Conservation (phyloP, 2,113 vertebrate species). For the Chloropsis hardwickii region DNA sequence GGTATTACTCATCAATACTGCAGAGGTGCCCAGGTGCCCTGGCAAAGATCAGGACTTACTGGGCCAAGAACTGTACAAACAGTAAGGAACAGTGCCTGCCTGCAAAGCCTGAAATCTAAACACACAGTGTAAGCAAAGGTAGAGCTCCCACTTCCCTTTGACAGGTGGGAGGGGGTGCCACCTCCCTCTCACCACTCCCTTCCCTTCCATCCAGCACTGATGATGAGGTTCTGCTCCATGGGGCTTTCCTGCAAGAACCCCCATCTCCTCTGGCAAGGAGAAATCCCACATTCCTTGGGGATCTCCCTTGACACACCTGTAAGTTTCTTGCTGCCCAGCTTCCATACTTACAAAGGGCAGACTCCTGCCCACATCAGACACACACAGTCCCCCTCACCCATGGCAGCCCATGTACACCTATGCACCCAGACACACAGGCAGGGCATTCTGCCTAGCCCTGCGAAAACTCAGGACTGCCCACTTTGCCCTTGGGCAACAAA, state of each 20-base stretch:
- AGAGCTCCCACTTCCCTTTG: not conserved
- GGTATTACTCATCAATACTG: not conserved
- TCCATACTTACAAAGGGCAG: not conserved
- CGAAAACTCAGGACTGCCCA: not conserved
- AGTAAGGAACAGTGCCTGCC: not conserved
- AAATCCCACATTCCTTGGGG: not conserved
- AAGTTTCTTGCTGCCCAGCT: not conserved
- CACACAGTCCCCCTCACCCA: not conserved
- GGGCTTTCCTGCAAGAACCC: not conserved
- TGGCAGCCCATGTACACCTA: not conserved
- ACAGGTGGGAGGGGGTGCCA: not conserved
- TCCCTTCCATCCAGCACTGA: not conserved
- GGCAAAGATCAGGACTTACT: not conserved
- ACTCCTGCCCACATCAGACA: not conserved
- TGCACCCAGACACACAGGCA: not conserved
- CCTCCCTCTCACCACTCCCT: not conserved
- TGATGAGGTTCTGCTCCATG: not conserved
- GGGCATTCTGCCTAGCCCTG: not conserved
- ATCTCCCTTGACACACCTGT: not conserved
- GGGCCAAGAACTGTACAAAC: not conserved
- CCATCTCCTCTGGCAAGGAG: not conserved
- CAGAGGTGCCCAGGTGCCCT: not conserved
- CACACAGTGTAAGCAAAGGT: not conserved
- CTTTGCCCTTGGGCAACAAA: not conserved
- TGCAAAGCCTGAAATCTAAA: slow-evolving; percentile 4